These are phyloP conservation scores for Chauna torquata DNA, from an alignment of 2,113 vertebrate genomes.

Conservation along the genomic window DNA sequence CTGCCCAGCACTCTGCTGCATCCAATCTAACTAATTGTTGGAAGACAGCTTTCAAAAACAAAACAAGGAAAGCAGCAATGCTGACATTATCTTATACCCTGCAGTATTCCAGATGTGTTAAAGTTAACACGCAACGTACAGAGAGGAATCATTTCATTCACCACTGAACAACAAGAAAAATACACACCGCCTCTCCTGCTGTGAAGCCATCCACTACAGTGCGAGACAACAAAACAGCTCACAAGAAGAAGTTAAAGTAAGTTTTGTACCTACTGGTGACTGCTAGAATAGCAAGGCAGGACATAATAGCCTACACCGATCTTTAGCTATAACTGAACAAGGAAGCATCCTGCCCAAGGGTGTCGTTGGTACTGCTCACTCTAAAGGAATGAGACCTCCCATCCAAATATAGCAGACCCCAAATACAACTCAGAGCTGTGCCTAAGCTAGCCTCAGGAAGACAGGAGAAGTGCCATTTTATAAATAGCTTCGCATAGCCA, in stretches of 20 bases:
- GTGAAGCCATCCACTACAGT: rapidly evolving
- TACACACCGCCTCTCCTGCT: rapidly evolving
- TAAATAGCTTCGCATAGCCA: rapidly evolving
- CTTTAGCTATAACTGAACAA: rapidly evolving
- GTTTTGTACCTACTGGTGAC: background rate
- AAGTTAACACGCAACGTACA: rapidly evolving
- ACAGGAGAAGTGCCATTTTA: background rate
- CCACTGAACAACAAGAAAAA: background rate
- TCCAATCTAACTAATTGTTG: background rate
- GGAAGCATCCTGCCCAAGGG: no score
- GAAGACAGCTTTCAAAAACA: background rate
- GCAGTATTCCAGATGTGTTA: rapidly evolving
- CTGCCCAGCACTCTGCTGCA: background rate
- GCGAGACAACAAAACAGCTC: background rate
- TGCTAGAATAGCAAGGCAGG: rapidly evolving
- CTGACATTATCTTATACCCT: rapidly evolving
- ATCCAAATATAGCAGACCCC: background rate
- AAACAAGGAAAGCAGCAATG: rapidly evolving
- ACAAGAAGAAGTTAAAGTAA: background rate
- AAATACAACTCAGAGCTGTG: rapidly evolving
- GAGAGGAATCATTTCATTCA: rapidly evolving
- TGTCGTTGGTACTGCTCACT: rapidly evolving
- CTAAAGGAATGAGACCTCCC: background rate
- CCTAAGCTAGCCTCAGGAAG: no score
- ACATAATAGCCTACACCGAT: rapidly evolving